A percentile compares a stretch with the other conserved stretches of the same genome.
Evolutionary conservation across 1,140 invertebrate species (phyloP).

Genomic region (Cyclina sinensis): DNA sequence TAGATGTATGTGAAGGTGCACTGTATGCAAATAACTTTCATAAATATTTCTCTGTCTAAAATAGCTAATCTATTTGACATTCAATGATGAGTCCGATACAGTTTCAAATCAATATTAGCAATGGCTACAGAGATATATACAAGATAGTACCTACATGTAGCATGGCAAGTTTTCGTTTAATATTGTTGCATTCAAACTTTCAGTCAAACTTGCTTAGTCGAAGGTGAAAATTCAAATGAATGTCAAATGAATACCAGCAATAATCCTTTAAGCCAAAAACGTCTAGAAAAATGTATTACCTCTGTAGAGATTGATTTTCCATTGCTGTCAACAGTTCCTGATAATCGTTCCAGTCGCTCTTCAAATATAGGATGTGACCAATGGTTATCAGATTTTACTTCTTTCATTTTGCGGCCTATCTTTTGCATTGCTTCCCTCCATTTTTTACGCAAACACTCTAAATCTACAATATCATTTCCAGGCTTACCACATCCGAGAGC

Average conservation of each 20-base stretch:
- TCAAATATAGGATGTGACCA: conserved; percentile 35
- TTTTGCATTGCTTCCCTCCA: conserved; percentile 19
- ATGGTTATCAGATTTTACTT: conserved; percentile 14
- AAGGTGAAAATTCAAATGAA: no score
- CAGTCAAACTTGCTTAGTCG: no score
- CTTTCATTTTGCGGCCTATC: background rate
- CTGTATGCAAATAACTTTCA: no score
- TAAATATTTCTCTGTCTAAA: no score
- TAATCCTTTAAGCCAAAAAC: no score
- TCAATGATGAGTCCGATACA: no score
- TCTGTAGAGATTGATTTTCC: background rate
- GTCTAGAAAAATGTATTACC: background rate
- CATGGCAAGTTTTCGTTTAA: no score
- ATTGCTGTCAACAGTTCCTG: conserved; percentile 25
- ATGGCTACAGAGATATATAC: background rate
- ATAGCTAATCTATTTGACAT: no score
- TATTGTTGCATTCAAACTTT: no score
- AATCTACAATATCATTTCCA: conserved; percentile 57
- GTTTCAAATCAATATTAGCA: no score
- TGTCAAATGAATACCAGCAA: background rate
- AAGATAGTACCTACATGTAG: background rate
- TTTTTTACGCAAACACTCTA: conserved; percentile 26
- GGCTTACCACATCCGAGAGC: conserved; percentile 37
- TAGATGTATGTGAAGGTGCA: no score
- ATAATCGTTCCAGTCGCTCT: background rate